Evolutionary conservation across 2,888 invertebrate species (phyloP).

Genomic region (Neocrepidodera transversa): DNA sequence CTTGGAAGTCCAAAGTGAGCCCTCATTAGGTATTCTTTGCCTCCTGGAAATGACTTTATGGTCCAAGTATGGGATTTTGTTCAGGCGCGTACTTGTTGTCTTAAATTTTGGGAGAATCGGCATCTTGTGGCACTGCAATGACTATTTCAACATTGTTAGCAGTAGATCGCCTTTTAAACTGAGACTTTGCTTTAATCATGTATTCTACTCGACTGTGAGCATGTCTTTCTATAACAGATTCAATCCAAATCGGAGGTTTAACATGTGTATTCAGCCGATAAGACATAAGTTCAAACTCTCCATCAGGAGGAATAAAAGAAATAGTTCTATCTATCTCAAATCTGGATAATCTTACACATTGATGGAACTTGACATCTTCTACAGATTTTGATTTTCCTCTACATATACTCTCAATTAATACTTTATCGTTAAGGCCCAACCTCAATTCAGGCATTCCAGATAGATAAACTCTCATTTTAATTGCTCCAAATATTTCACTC

Average conservation of each 20-base stretch:
- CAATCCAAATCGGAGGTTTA: slow-evolving; percentile 98
- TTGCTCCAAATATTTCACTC: slow-evolving; percentile 97
- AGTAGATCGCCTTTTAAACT: slow-evolving; percentile 96
- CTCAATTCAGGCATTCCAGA: slow-evolving; percentile 98
- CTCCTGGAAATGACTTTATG: slow-evolving; percentile 96
- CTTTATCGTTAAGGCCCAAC: slow-evolving; percentile 96
- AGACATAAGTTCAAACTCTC: slow-evolving; percentile 99
- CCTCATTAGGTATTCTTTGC: slow-evolving; percentile 97
- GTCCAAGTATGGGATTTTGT: slow-evolving; percentile 98
- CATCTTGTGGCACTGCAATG: slow-evolving; percentile 95
- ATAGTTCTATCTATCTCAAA: slow-evolving; percentile 99
- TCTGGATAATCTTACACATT: slow-evolving; percentile 94
- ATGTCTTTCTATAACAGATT: slow-evolving; percentile 97
- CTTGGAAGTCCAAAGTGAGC: slow-evolving; percentile 98
- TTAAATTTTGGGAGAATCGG: slow-evolving; percentile 98
- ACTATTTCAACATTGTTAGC: slow-evolving; percentile 99
- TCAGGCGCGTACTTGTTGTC: slow-evolving; percentile 96
- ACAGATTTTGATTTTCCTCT: slow-evolving; percentile 97
- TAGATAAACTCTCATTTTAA: slow-evolving; percentile 98
- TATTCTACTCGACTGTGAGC: slow-evolving; percentile 97
- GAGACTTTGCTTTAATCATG: slow-evolving; percentile 99
- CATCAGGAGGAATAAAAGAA: slow-evolving; percentile 98
- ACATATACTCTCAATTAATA: slow-evolving; percentile 96
- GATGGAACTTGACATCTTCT: slow-evolving; percentile 99
- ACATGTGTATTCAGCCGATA: slow-evolving; percentile 94